These are phyloP conservation scores for Agrenia bidenticulata DNA, from an alignment of 2,888 invertebrate species.

Conservation along the genomic window DNA sequence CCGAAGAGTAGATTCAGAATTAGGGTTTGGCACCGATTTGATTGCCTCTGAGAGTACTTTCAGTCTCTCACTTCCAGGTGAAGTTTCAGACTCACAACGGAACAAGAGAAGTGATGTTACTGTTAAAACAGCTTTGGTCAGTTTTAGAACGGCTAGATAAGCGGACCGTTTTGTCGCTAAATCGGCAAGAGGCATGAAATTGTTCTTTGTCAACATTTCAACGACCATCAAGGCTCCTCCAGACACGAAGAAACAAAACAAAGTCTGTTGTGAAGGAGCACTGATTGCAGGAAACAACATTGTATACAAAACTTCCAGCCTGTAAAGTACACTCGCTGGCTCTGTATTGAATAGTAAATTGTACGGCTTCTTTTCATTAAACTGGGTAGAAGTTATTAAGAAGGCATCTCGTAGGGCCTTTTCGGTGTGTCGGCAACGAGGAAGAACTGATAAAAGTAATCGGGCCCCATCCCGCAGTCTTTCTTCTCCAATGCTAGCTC, in stretches of 20 bases:
- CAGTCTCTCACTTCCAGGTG: constrained; percentile 41
- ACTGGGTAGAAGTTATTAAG: constrained; percentile 50
- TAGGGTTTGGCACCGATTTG: constrained; percentile 69
- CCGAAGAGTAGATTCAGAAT: constrained; percentile 78
- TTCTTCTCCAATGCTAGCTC: constrained; percentile 76
- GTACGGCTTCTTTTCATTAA: constrained; percentile 43
- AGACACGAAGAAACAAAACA: constrained; percentile 57
- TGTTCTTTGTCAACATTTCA: constrained; percentile 80
- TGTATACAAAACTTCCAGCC: constrained; percentile 79
- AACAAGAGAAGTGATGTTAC: constrained; percentile 80
- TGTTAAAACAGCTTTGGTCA: constrained; percentile 84
- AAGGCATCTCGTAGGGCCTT: constrained; percentile 64
- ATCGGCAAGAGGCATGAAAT: constrained; percentile 77
- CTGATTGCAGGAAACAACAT: constrained; percentile 88
- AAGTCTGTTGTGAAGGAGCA: constrained; percentile 66
- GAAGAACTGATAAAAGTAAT: constrained; percentile 75
- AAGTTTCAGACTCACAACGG: constrained; percentile 56
- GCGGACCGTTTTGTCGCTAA: constrained; percentile 76
- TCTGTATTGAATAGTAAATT: constrained; percentile 51
- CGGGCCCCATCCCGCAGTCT: constrained; percentile 81
- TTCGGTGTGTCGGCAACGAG: constrained; percentile 70
- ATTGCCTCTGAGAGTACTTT: constrained; percentile 55
- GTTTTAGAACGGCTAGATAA: constrained; percentile 80
- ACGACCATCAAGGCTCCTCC: constrained; percentile 69
- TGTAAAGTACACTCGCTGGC: constrained; percentile 65